phyloP scores from a whole-genome alignment of 2,797 vertebrate genomes.

The Catharus ustulatus region DNA sequence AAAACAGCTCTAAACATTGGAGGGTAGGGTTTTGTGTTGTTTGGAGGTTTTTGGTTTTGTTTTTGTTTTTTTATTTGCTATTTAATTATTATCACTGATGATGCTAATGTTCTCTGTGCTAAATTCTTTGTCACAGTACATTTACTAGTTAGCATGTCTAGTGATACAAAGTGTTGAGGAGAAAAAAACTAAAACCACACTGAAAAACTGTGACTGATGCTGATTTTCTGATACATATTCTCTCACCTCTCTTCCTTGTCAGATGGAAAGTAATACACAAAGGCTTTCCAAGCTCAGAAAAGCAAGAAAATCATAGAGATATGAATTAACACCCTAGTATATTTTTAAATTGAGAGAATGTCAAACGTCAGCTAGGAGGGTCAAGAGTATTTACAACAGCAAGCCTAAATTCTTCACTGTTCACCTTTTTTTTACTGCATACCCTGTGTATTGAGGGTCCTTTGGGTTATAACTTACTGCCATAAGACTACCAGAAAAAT shows the following conservation, averaged over 20 bases:
- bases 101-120: not conserved
- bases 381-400: not conserved
- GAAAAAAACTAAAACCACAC: not conserved
- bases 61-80: not conserved
- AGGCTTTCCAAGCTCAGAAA: not conserved
- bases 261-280: not conserved
- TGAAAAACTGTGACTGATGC: not conserved
- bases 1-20: constrained; percentile 5
- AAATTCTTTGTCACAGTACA: not conserved
- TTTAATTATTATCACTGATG: not conserved
- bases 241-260: not conserved
- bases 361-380: not conserved
- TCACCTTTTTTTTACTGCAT: not conserved
- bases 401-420: not conserved
- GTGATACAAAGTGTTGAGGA: not conserved
- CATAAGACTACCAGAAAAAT: not conserved
- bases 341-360: not conserved
- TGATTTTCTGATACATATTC: not conserved
- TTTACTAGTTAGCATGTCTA: not conserved
- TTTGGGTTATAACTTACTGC: not conserved
- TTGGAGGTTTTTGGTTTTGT: not conserved
- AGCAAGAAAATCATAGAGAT: not conserved
- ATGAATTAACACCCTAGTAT: not conserved
- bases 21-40: not conserved
- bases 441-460: not conserved